Evolutionary conservation across 2,113 vertebrate species (phyloP).

Genomic region (Sus scrofa): DNA sequence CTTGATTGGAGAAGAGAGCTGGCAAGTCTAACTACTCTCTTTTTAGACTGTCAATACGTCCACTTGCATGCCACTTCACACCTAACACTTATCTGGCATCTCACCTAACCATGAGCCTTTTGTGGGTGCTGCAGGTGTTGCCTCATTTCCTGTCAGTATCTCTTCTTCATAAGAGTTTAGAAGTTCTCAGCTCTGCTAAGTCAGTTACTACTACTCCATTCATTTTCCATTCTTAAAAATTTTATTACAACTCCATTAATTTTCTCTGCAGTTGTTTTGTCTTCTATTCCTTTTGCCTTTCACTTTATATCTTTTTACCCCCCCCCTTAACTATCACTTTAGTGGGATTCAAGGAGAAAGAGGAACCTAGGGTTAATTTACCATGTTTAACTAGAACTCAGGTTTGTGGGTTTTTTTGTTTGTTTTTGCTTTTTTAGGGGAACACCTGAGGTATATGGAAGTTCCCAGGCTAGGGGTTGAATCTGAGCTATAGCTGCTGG

Average conservation of each 20-base stretch:
- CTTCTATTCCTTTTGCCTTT: not conserved
- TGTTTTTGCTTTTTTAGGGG: too few species aligned
- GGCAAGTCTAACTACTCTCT: not conserved
- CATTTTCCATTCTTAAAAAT: not conserved
- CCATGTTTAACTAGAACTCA: not conserved
- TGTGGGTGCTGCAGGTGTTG: not conserved
- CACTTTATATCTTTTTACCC: not conserved
- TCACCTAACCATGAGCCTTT: not conserved
- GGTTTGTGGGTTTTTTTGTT: too few species aligned
- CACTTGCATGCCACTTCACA: not conserved
- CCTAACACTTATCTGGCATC: not conserved
- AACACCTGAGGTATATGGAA: too few species aligned
- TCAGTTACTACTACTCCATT: not conserved
- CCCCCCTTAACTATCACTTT: not conserved
- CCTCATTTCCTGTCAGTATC: not conserved
- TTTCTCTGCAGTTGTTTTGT: not conserved
- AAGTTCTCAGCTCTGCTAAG: not conserved
- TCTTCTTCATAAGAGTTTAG: not conserved
- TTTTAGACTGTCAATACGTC: not conserved
- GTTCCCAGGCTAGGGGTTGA: too few species aligned
- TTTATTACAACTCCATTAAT: not conserved
- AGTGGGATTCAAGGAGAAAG: not conserved
- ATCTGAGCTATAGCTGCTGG: too few species aligned
- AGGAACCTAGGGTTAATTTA: not conserved
- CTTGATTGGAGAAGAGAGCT: not conserved